These are phyloP conservation scores for Tokudaia muenninki DNA, from an alignment of 2,797 vertebrate species.

Conservation along the genomic window DNA sequence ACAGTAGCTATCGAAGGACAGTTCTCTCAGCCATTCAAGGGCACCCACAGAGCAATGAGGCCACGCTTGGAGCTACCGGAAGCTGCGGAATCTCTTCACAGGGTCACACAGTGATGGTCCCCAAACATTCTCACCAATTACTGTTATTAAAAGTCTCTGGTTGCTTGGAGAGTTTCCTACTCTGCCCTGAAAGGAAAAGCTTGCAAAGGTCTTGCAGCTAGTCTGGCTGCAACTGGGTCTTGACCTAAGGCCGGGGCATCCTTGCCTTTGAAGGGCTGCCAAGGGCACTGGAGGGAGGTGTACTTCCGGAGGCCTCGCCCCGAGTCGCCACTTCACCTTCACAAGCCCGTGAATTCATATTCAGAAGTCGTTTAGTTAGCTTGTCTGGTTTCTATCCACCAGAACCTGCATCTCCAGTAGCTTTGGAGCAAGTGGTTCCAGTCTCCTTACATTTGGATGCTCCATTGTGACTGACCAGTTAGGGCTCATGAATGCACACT, in stretches of 20 bases:
- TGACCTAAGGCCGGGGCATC: neutral
- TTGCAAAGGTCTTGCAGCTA: neutral
- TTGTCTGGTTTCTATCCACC: neutral
- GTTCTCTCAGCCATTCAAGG: neutral
- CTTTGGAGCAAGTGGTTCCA: neutral
- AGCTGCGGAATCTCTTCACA: neutral
- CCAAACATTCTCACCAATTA: no score
- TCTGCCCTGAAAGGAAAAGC: neutral
- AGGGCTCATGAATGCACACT: neutral
- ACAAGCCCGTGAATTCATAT: neutral
- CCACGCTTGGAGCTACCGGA: neutral
- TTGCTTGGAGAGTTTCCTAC: neutral
- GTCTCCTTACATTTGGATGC: neutral
- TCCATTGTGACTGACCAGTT: neutral
- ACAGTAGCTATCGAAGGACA: no score
- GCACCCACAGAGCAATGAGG: accelerated
- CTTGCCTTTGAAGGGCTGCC: neutral
- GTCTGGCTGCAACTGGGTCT: neutral
- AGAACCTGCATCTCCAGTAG: neutral
- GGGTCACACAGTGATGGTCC: neutral
- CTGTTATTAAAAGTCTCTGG: neutral
- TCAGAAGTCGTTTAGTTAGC: neutral
- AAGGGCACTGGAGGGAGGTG: no score
- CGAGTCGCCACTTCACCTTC: neutral
- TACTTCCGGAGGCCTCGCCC: neutral